Evolutionary conservation across 1,140 invertebrate genomes (phyloP), one percentile per base, ranked within the genome.

Genomic region (Calosoma granatense): DNA sequence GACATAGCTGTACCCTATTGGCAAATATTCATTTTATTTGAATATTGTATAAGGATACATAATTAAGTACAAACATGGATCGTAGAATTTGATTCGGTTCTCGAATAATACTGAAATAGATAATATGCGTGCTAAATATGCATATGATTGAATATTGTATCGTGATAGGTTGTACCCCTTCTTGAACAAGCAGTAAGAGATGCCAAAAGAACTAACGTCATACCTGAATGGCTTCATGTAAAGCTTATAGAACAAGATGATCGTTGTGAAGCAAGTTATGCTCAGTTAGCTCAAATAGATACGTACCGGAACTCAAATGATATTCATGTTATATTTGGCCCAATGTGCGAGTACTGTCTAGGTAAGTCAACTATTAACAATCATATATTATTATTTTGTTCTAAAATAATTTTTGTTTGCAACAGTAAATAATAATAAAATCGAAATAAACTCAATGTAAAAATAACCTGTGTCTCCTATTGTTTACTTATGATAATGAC

Each of bases 281-380:
- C 83, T 0, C 79, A 83, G 21, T 80, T 86, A 26, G 76, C 76
- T 2, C 79, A 82, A 1, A 83, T 87, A 59, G 81, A 87, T 61
- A 81, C 81, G 4, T 83, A 83, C 61, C 80, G 75, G 15, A 71
- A 79, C 17, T 75, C 78, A 59, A 66, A 67, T 36, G 87, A 84
- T 69, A 79, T 84, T 0, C 83, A 88, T 62, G 77, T 88, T 1
- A 83, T 88, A 57, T 81, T 89, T 54, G 87, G 86, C 11, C 85
- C 85, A 1, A 77, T 81, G 0, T 89, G 86, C 63, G 86, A 89
- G 65, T 88, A 86, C 69, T 79, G 83, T 20, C 69, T 87, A 30
- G 85, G 86, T 89, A 74, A 79, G 81, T 56, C n/a, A n/a, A n/a
- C n/a, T n/a, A n/a, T n/a, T n/a, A n/a, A n/a, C n/a, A n/a, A n/a